Conservation (phyloP, 2,888 invertebrate genomes). For the Dolichopus griseipennis region DNA sequence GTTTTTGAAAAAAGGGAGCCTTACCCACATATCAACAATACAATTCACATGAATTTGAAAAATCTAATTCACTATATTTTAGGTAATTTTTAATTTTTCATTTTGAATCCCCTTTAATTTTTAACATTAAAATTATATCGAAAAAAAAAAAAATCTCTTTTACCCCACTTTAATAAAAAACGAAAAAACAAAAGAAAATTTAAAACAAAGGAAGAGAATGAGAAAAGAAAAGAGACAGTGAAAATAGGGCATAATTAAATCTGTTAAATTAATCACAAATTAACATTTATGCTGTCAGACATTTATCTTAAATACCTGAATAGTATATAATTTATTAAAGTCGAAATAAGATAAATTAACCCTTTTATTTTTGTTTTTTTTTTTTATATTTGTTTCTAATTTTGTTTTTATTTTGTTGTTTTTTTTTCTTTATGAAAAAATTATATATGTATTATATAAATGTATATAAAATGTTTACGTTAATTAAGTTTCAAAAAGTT, state of each 20-base stretch:
- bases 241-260: conserved; percentile 4
- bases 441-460: no score
- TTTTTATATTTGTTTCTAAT: background rate
- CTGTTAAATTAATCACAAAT: conserved; percentile 8
- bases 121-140: no score
- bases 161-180: no score
- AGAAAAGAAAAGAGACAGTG: background rate
- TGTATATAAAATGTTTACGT: background rate
- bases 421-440: background rate
- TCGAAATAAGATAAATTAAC: conserved; percentile 6
- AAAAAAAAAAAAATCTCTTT: no score
- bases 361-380: background rate
- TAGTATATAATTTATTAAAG: background rate
- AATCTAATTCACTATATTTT: no score
- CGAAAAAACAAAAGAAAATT: no score
- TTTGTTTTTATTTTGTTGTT: background rate
- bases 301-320: background rate
- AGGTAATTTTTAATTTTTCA: no score
- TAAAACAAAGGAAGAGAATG: no score
- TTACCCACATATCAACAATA: no score
- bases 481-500: background rate
- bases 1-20: no score
- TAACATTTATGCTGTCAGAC: conserved; percentile 7
- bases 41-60: no score
- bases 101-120: no score